These are phyloP conservation scores for Heliconius ismenius DNA, from an alignment of 2,888 invertebrate species.

Conservation along the genomic window DNA sequence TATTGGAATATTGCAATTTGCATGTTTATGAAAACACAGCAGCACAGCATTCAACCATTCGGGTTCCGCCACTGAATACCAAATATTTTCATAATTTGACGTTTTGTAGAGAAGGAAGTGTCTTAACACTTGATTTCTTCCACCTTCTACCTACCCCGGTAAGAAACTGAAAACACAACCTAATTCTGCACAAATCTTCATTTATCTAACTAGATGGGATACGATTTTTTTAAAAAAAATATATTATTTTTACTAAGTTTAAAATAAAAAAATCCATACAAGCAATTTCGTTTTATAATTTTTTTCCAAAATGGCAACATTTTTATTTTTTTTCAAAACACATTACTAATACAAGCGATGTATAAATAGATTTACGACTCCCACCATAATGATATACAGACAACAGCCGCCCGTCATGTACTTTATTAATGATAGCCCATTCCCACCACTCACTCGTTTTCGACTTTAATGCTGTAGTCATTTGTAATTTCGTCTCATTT, in stretches of 20 bases:
- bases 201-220: background rate
- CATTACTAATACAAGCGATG: conserved; percentile 7
- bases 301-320: no score
- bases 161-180: background rate
- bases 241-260: background rate
- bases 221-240: background rate
- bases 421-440: conserved; percentile 46
- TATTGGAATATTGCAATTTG: background rate
- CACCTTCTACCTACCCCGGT: no score
- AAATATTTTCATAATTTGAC: background rate
- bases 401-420: conserved; percentile 42
- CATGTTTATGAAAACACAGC: background rate
- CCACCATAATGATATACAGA: conserved; percentile 34
- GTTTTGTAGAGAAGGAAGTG: background rate
- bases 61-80: background rate
- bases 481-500: conserved; percentile 51
- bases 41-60: no score
- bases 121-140: background rate
- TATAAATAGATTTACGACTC: conserved; percentile 28
- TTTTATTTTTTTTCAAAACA: background rate
- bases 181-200: background rate
- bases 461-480: conserved; percentile 47
- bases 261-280: background rate
- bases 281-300: background rate
- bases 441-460: conserved; percentile 45